Base-by-base conservation (phyloP, 2,797 vertebrate species). In the Erpetoichthys calabaricus region DNA sequence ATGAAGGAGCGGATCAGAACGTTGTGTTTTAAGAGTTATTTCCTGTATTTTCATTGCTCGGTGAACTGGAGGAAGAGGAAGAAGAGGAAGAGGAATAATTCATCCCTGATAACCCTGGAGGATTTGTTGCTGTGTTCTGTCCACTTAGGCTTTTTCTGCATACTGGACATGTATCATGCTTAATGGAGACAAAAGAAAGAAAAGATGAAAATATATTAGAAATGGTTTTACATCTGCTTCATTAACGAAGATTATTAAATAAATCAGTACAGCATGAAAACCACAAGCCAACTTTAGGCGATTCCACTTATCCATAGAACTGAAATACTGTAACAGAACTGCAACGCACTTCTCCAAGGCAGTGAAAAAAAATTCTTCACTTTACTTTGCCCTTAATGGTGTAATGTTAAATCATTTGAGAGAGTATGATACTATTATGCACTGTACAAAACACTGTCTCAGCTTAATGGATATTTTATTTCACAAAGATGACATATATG, bases 121-220 rank as follows among this genome's bases (percentile, higher is more conserved):
- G 91, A 69, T 99, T 91, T 47, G 91, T 98, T 75, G 96, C 94
- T 43, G 96, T 98, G 82, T 99, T 98, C 80, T 95, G 92, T 68
- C 96, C 96, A 0, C 88, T 98, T 62, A 99, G 81, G 70, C 94
- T 99, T 79, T 98, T 98, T 73, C 96, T 86, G 82, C 96, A 98
- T 63, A 99, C 96, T 0, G 96, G 96, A 80, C 96, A 99, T 2
- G 94, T 94, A 74, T 99, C 96, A 2, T 98, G 96, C 94, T 98
- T 76, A 41, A 45, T 8, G 62, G 51, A n/a, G 25, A 58, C 3
- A 10, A 42, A 9, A 3, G 42, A 61, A 64, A 63, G 59, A 56
- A 62, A 61, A 53, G 53, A 63, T 55, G 55, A 57, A 61, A 0
- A 56, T 0, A 44, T 60, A 56, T 65, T 62, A 65, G 0, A 25